These are phyloP conservation scores for Acyrthosiphon pisum DNA, from an alignment of 1,140 invertebrate genomes.

Conservation along the genomic window DNA sequence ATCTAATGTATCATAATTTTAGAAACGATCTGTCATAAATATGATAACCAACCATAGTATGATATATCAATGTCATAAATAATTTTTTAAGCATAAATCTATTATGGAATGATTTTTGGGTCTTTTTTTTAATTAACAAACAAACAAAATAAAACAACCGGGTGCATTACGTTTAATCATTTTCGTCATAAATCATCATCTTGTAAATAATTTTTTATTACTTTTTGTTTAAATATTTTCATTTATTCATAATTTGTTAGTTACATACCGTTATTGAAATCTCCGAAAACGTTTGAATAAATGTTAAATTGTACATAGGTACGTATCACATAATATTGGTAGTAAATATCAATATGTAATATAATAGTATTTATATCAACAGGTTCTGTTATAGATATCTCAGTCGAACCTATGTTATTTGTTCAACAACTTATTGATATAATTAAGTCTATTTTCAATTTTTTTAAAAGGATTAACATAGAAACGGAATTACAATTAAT, in stretches of 20 bases:
- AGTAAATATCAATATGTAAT: neutral
- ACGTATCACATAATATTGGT: no score
- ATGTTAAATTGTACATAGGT: neutral
- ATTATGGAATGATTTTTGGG: neutral
- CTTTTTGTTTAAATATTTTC: neutral
- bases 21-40: neutral
- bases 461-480: neutral
- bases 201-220: neutral
- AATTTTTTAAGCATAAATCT: neutral
- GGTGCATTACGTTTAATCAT: neutral
- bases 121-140: neutral
- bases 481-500: neutral
- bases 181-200: neutral
- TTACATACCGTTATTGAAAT: neutral
- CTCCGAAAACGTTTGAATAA: neutral
- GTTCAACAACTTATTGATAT: neutral
- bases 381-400: neutral
- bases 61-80: conserved; percentile 5
- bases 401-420: neutral
- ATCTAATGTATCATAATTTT: neutral
- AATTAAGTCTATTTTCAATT: neutral
- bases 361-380: neutral
- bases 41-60: neutral
- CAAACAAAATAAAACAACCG: neutral
- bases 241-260: neutral